phyloP scores from a whole-genome alignment of 2,888 invertebrate genomes.

The Mycalesis mineus region DNA sequence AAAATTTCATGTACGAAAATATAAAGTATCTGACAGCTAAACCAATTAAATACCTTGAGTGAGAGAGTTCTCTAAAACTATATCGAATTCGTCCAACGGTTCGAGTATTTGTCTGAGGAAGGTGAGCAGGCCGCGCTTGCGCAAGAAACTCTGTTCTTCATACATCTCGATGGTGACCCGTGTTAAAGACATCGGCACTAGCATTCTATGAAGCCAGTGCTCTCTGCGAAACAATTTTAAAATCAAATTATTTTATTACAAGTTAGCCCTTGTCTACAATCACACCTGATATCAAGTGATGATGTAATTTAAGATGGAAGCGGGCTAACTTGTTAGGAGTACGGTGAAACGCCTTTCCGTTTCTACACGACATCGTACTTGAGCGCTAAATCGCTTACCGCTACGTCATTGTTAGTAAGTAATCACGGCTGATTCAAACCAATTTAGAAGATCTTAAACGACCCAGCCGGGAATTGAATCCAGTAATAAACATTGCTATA shows the following conservation, averaged over 20 bases:
- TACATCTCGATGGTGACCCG: slow-evolving; percentile 96
- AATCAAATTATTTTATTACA: no score
- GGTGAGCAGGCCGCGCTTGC: slow-evolving; percentile 89
- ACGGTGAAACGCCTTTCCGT: no score
- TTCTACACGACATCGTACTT: no score
- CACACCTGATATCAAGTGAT: no score
- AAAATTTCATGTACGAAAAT: slow-evolving; percentile 23
- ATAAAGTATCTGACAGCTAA: slow-evolving; percentile 13
- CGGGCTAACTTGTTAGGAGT: no score
- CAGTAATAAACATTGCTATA: no score
- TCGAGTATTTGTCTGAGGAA: slow-evolving; percentile 94
- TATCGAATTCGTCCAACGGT: slow-evolving; percentile 92
- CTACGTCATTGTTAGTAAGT: no score
- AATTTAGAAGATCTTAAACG: slow-evolving; percentile 61
- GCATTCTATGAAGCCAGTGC: slow-evolving; percentile 92
- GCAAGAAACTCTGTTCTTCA: slow-evolving; percentile 96
- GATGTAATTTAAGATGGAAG: no score
- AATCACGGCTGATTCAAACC: no score
- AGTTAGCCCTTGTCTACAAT: no score
- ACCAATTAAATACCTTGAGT: slow-evolving; percentile 76
- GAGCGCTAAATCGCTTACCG: no score
- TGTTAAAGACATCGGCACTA: slow-evolving; percentile 93
- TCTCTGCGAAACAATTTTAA: slow-evolving; percentile 76
- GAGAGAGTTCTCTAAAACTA: slow-evolving; percentile 90
- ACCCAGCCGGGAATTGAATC: no score